Base-by-base conservation (phyloP, 2,888 invertebrate genomes). In the Morpho helenor region DNA sequence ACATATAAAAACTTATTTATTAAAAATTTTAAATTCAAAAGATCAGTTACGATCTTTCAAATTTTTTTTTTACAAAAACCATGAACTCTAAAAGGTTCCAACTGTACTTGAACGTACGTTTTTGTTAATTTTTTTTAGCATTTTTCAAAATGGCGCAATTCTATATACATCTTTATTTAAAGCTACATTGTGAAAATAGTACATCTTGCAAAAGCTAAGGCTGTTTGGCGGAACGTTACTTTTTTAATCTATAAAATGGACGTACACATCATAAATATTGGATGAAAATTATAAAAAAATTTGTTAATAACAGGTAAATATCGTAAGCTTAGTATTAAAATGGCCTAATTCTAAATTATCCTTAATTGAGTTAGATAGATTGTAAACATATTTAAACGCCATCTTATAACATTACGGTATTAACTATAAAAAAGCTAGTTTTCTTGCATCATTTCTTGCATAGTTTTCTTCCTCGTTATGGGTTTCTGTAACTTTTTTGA, bases 1-100 rank as follows among this genome's bases (percentile, higher is more conserved):
- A 67, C 67, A 65, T 52, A 58, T 57, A 59, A 68, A 61, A 68
- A 62, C 61, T 66, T 62, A 64, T 44, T 57, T 45, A 52, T 52
- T 59, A 60, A 56, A 40, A n/a, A 7, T 59, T 56, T 62, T 57
- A 56, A 63, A 64, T 63, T 58, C 60, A 65, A 64, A 73, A 68
- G 66, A 69, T 57, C 70, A 68, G 58, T 58, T 54, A 56, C 62
- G 61, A 65, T 61, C 67, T 63, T 60, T 61, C 61, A 60, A 64
- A 56, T 52, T 52, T 46, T 54, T 50, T 50, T 50, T 9, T 31
- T 43, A 52, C 51, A 43, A 49, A 45, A 52, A 52, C n/a, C 8
- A 8, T 23, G 39, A 39, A 40, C 44, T 54, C 31, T 48, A n/a
- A 43, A 59, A 53, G 58, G 54, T 59, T 59, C 49, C 44, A 50